phyloP scores from a whole-genome alignment of 2,888 invertebrate species.

The Sturmia bella region DNA sequence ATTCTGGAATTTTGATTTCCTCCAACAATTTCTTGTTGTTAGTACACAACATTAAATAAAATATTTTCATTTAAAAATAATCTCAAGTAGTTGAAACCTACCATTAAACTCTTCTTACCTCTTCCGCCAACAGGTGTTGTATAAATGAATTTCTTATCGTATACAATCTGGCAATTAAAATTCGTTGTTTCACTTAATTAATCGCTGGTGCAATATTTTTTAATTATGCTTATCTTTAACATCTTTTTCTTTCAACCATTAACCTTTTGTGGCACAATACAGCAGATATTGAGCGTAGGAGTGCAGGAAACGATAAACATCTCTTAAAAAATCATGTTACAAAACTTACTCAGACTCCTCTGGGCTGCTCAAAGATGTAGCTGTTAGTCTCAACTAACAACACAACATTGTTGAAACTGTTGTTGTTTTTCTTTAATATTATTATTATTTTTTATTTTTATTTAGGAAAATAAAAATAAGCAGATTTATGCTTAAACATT shows the following conservation, averaged over 20 bases:
- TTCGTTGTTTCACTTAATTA: constrained; percentile 31
- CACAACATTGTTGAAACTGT: constrained; percentile 17
- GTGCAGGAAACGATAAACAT: constrained; percentile 56
- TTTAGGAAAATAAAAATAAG: not conserved
- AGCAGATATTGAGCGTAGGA: constrained; percentile 47
- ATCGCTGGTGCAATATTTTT: constrained; percentile 37
- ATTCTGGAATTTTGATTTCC: too few relatives aligned
- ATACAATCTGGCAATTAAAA: constrained; percentile 34
- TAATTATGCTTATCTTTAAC: constrained; percentile 55
- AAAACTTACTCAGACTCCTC: constrained; percentile 36
- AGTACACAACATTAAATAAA: too few relatives aligned
- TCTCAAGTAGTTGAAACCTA: too few relatives aligned
- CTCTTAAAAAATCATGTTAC: constrained; percentile 32
- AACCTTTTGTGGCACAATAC: not conserved
- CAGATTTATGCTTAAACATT: constrained; percentile 56
- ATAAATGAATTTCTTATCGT: constrained; percentile 27
- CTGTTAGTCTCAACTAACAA: constrained; percentile 1
- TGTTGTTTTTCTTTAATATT: constrained; percentile 1
- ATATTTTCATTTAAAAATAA: too few relatives aligned
- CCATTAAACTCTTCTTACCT: too few relatives aligned
- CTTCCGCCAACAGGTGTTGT: constrained; percentile 24
- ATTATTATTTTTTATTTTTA: too few relatives aligned
- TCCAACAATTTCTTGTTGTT: too few relatives aligned
- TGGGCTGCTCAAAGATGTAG: constrained; percentile 4
- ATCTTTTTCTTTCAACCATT: constrained; percentile 2